Percentiles rank a stretch among this genome's conserved stretches.
Conservation (phyloP, 2,797 vertebrate species). For the Dryobates pubescens region DNA sequence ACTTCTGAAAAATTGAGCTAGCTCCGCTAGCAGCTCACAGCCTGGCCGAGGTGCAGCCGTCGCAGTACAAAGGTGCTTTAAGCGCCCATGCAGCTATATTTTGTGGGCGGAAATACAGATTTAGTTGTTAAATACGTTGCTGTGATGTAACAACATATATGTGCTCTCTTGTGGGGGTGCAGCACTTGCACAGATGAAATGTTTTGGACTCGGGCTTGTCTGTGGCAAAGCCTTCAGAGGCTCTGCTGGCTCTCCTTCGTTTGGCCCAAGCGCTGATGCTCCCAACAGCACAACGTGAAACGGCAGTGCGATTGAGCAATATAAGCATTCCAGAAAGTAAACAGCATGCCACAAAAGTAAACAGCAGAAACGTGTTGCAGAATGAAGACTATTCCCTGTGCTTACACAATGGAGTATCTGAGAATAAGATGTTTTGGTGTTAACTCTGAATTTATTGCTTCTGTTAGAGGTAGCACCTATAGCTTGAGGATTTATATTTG, state of each 20-base stretch:
- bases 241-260: background rate
- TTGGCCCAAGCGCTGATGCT: background rate
- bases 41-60: background rate
- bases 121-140: rapidly evolving
- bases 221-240: background rate
- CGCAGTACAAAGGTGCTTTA: background rate
- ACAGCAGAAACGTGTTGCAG: background rate
- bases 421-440: background rate
- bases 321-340: background rate
- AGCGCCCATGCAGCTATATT: background rate
- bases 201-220: background rate
- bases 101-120: too few relatives aligned
- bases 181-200: background rate
- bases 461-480: background rate
- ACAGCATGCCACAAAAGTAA: slow-evolving; percentile 28
- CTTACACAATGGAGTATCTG: background rate
- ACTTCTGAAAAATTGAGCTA: background rate
- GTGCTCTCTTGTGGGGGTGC: background rate
- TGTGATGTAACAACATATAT: background rate
- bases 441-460: background rate
- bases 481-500: background rate
- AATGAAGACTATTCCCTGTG: background rate
- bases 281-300: background rate
- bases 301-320: background rate
- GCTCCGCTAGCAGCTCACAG: background rate